A percentile compares a stretch with the other conserved stretches of the same genome.
Evolutionary conservation across 2,797 vertebrate genomes (phyloP).

Genomic region (Channallabes apus): DNA sequence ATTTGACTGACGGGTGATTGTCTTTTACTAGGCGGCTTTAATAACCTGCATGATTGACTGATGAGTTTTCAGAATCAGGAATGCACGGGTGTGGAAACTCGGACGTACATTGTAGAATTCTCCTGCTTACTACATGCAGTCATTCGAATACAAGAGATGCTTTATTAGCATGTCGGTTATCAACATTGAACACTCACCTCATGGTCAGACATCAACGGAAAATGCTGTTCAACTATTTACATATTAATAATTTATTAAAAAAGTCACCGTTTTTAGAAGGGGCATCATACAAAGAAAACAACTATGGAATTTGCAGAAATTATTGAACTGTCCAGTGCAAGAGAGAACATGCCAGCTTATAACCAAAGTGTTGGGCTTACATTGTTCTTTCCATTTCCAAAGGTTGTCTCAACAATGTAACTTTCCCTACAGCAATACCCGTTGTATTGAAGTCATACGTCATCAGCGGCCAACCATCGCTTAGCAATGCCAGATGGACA

Average conservation of each 20-base stretch:
- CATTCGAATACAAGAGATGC: not conserved
- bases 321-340: no score
- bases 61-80: not conserved
- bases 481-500: no score
- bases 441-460: no score
- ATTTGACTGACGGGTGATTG: not conserved
- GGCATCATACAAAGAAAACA: no score
- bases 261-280: no score
- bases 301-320: no score
- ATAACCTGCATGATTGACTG: not conserved
- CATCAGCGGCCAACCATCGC: no score
- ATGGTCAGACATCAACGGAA: not conserved
- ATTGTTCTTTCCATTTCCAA: no score
- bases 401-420: no score
- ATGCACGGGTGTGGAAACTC: not conserved
- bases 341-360: not conserved
- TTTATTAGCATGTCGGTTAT: not conserved
- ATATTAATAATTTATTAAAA: not conserved
- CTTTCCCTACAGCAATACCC: no score
- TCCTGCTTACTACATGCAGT: not conserved
- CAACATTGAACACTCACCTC: not conserved
- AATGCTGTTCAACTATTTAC: not conserved
- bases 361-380: not conserved
- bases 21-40: constrained; percentile 1
- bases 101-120: not conserved